phyloP scores from a whole-genome alignment of 1,140 invertebrate species.

The Platyura marginata region DNA sequence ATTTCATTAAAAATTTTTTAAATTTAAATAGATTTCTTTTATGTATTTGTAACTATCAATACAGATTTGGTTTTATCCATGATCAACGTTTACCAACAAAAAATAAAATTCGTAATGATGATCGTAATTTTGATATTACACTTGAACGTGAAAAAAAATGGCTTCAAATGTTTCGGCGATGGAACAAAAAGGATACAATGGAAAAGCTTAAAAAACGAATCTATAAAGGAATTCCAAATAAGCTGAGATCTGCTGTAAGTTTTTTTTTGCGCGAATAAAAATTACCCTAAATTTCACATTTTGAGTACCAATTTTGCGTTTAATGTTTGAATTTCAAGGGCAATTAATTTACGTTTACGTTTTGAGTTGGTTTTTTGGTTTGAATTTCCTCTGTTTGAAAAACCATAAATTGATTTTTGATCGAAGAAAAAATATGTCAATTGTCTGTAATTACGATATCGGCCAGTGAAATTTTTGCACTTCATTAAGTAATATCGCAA shows the following conservation, averaged over 20 bases:
- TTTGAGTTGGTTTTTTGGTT: background rate
- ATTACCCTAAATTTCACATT: background rate
- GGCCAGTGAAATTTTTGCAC: too few species aligned
- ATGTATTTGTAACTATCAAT: slow-evolving; percentile 2
- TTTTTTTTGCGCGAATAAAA: background rate
- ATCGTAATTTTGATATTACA: slow-evolving; percentile 52
- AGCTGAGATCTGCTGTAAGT: slow-evolving; percentile 51
- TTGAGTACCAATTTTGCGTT: background rate
- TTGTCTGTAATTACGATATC: too few species aligned
- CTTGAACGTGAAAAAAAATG: slow-evolving; percentile 82
- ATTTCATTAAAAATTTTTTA: too few species aligned
- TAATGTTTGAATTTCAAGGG: background rate
- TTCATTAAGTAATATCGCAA: too few species aligned
- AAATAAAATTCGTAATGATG: slow-evolving; percentile 47
- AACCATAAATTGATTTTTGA: too few species aligned
- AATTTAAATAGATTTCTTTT: background rate
- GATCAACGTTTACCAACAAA: slow-evolving; percentile 60
- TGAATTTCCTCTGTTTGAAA: too few species aligned
- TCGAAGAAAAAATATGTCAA: too few species aligned
- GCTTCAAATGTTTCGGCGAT: slow-evolving; percentile 72
- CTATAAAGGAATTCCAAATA: slow-evolving; percentile 92
- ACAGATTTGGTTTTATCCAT: slow-evolving; percentile 86
- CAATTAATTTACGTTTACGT: background rate
- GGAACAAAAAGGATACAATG: slow-evolving; percentile 43
- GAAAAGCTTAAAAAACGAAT: slow-evolving; percentile 72